Percentiles rank a stretch among this genome's conserved stretches.
Evolutionary conservation across 1,140 invertebrate species (phyloP).

Genomic region (Drosophila repleta): DNA sequence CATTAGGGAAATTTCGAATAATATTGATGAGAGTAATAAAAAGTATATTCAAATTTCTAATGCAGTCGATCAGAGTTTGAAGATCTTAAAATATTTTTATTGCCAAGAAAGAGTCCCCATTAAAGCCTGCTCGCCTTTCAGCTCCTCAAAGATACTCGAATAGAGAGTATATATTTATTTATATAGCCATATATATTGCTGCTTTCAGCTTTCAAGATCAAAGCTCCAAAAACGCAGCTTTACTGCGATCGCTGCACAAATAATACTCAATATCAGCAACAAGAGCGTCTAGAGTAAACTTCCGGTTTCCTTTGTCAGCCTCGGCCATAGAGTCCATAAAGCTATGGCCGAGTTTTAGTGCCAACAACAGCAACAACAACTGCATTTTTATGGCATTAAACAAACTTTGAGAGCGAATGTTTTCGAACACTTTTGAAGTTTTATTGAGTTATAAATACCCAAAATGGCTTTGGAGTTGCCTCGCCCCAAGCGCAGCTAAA

Average conservation of each 20-base stretch:
- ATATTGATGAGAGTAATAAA: too few relatives aligned
- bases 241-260: constrained; percentile 13
- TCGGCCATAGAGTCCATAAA: constrained; percentile 58
- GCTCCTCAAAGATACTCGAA: background rate
- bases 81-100: too few relatives aligned
- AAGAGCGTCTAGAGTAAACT: constrained; percentile 59
- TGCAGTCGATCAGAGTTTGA: too few relatives aligned
- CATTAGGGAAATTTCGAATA: too few relatives aligned
- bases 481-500: constrained; percentile 30
- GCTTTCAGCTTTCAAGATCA: constrained; percentile 17
- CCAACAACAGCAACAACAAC: constrained; percentile 45
- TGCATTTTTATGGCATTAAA: constrained; percentile 79
- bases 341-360: constrained; percentile 69
- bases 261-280: constrained; percentile 11
- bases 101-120: too few relatives aligned
- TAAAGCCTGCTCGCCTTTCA: background rate
- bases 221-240: constrained; percentile 5
- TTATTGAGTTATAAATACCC: constrained; percentile 82
- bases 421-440: constrained; percentile 82
- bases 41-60: too few relatives aligned
- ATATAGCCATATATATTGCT: background rate
- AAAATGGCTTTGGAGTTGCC: constrained; percentile 68
- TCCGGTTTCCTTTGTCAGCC: constrained; percentile 52
- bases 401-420: constrained; percentile 79
- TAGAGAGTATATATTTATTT: too few relatives aligned